These are phyloP conservation scores for Trichomalopsis sarcophagae DNA, from an alignment of 1,140 invertebrate genomes.

Conservation along the genomic window DNA sequence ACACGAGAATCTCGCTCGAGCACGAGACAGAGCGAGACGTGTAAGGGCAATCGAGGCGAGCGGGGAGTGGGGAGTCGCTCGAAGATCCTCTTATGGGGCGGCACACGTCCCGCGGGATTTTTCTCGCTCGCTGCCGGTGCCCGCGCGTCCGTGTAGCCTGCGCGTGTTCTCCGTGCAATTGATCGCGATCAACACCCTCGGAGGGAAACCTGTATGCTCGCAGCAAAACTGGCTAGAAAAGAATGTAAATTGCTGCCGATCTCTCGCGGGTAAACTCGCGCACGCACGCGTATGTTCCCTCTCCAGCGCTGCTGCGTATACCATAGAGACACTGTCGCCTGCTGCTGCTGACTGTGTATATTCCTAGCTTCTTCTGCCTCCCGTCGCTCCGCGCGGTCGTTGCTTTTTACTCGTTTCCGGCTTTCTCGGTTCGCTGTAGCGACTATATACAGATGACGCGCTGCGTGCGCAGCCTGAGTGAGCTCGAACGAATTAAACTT, in stretches of 20 bases:
- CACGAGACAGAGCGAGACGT: not conserved
- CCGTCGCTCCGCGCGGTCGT: not conserved
- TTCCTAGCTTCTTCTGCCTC: not conserved
- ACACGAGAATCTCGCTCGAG: not conserved
- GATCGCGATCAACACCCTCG: slow-evolving; percentile 46
- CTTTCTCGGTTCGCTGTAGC: not conserved
- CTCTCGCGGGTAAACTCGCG: not conserved
- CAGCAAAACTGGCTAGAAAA: slow-evolving; percentile 53
- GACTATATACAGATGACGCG: not conserved
- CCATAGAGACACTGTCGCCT: not conserved
- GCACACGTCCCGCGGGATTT: slow-evolving; percentile 40
- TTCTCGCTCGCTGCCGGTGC: slow-evolving; percentile 5
- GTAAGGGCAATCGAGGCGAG: not conserved
- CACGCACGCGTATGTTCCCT: not conserved
- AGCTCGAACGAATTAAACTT: too few relatives aligned
- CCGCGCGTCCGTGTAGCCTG: not conserved
- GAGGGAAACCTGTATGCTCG: not conserved
- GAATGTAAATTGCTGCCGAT: slow-evolving; percentile 60
- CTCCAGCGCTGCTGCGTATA: not conserved
- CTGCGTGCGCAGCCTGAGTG: too few relatives aligned
- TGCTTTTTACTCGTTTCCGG: not conserved
- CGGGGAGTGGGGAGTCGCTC: not conserved
- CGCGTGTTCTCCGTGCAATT: slow-evolving; percentile 25
- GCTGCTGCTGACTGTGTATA: not conserved
- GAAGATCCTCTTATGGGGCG: slow-evolving; percentile 15